Evolutionary conservation across 2,113 vertebrate genomes (phyloP).

Genomic region (Stigmatopora nigra): DNA sequence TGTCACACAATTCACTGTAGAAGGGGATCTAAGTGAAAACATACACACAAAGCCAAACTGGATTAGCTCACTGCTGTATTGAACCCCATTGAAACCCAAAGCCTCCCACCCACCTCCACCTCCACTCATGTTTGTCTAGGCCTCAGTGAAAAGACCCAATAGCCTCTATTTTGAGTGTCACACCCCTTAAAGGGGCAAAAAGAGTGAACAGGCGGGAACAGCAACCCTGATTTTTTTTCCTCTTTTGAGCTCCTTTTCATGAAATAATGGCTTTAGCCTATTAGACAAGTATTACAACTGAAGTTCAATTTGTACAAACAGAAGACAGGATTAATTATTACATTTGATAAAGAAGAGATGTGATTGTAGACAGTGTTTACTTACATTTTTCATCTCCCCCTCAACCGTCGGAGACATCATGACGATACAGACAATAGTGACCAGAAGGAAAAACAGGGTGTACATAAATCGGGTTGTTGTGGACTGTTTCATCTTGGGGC

Average conservation of each 20-base stretch:
- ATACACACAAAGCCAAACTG: slow-evolving; percentile 31
- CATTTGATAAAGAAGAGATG: not conserved
- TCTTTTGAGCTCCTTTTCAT: slow-evolving; percentile 50
- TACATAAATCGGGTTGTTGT: slow-evolving; percentile 94
- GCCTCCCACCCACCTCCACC: not conserved
- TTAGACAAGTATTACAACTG: slow-evolving; percentile 53
- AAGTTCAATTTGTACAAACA: slow-evolving; percentile 57
- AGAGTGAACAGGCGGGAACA: slow-evolving; percentile 52
- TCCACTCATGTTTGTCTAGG: slow-evolving; percentile 39
- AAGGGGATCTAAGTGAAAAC: slow-evolving; percentile 78
- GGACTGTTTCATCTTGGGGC: slow-evolving; percentile 92
- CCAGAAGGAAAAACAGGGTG: slow-evolving; percentile 86
- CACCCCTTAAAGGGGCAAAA: slow-evolving; percentile 46
- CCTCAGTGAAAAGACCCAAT: slow-evolving; percentile 40
- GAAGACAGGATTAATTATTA: slow-evolving; percentile 18
- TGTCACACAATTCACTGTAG: slow-evolving; percentile 77
- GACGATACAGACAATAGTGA: slow-evolving; percentile 80
- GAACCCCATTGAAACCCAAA: not conserved
- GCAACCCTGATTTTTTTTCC: slow-evolving; percentile 48
- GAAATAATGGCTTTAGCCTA: slow-evolving; percentile 43
- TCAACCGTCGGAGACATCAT: slow-evolving; percentile 93
- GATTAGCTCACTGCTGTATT: slow-evolving; percentile 26
- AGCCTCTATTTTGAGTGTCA: slow-evolving; percentile 45
- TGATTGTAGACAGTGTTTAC: slow-evolving; percentile 44
- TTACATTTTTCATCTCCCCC: slow-evolving; percentile 73